Evolutionary conservation across 2,113 vertebrate genomes (phyloP).

Genomic region (Ranitomeya variabilis): DNA sequence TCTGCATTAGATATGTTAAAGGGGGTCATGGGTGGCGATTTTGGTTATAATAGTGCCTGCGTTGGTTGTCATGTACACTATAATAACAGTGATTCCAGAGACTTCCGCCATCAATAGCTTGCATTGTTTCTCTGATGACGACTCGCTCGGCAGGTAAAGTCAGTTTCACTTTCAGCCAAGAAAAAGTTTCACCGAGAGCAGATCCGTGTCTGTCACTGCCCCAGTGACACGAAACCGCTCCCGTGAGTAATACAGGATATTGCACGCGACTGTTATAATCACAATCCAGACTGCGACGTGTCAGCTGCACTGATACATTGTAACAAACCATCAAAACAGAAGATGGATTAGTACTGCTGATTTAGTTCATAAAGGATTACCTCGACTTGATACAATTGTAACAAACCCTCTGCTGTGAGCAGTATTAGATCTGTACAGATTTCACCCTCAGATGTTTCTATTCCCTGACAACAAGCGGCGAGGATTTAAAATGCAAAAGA

Average conservation of each 20-base stretch:
- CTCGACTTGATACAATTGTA: background rate
- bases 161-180: constrained; percentile 29
- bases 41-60: no score
- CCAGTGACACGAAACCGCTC: background rate
- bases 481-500: no score
- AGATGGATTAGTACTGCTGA: background rate
- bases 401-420: background rate
- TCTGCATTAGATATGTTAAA: no score
- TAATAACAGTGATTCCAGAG: background rate
- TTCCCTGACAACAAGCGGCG: no score
- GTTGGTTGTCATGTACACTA: background rate
- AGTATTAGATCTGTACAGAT: background rate
- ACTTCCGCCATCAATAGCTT: background rate
- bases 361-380: background rate
- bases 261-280: background rate
- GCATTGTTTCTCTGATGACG: background rate
- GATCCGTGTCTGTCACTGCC: background rate
- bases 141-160: background rate
- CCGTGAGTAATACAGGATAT: background rate
- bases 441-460: no score
- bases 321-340: background rate
- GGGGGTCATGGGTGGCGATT: no score
- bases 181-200: constrained; percentile 24
- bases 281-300: background rate
- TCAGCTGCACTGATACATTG: background rate